These are phyloP conservation scores for Dione vanillae DNA, from an alignment of 2,888 invertebrate genomes.

Conservation along the genomic window DNA sequence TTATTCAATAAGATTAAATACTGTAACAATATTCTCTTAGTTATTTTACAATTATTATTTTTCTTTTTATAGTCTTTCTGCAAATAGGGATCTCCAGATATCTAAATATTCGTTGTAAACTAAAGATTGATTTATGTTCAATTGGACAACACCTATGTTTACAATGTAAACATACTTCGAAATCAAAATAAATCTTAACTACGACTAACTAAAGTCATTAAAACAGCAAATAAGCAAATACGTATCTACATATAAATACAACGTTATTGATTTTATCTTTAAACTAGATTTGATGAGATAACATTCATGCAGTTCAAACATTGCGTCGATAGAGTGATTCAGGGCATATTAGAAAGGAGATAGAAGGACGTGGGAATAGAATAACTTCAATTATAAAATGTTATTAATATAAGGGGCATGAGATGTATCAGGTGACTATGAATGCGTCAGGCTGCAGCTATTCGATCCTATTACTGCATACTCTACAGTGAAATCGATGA, in stretches of 20 bases:
- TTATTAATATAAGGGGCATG: constrained; percentile 42
- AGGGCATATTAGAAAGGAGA: constrained; percentile 61
- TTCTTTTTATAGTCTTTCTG: neutral
- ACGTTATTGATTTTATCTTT: constrained; percentile 18
- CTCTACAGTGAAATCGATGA: constrained; percentile 9
- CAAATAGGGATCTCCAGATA: neutral
- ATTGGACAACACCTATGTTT: neutral
- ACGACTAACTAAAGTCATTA: neutral
- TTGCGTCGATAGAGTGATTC: constrained; percentile 51
- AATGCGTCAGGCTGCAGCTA: constrained; percentile 61
- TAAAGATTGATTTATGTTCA: neutral
- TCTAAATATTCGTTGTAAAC: neutral
- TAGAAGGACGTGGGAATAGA: constrained; percentile 61
- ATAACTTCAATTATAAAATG: constrained; percentile 44
- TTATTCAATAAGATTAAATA: neutral
- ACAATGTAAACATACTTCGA: neutral
- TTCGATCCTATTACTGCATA: constrained; percentile 47
- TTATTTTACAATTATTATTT: neutral
- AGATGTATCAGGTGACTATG: constrained; percentile 58
- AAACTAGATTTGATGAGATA: constrained; percentile 41
- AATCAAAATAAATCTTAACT: neutral
- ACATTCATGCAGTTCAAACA: constrained; percentile 42
- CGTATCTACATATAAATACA: neutral
- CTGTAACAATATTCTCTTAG: neutral
- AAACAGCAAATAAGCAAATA: neutral